Base-by-base conservation (phyloP, 2,888 invertebrate species). In the Tetanocera ferruginea region DNA sequence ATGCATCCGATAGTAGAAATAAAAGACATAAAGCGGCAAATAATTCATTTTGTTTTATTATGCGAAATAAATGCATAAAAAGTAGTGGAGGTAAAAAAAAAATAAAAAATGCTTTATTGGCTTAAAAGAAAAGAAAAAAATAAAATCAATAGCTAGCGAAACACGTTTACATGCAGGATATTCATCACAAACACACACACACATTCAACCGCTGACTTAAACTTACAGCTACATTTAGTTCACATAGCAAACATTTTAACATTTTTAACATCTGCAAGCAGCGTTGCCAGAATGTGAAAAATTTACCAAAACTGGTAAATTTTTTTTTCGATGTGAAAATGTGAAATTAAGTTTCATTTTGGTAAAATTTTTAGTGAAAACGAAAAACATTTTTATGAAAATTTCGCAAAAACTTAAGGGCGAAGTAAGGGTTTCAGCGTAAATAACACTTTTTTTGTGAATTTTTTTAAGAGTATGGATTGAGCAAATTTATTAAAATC, bases 131-230 rank as follows among this genome's bases (percentile, higher is more conserved):
- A 69, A 51, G 25, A 23, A 23, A 37, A 28, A 43, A 9, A 67
- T 6, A 43, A n/a, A 51, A 3, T 34, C 34, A 69, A 69, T 69
- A 19, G 9, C 57, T 23, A 31, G 55, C 43, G 72, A 60, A 73
- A 73, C 73, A 43, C 73, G 73, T 62, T 73, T 62, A 72, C 60
- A 43, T 72, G 72, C 73, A 73, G 73, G 73, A 73, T 73, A 62
- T 73, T 64, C 72, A 60, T 34, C 43, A 57, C 25, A 19, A 31
- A 28, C 43, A 49, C 60, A 62, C 62, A 62, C n/a, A 28, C 49
- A 49, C 43, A 28, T 25, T 23, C 43, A 37, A 34, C n/a, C 37
- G 37, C 8, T 17, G 28, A 70, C 57, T 25, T 25, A 19, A n/a
- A 71, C 19, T 31, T 3, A 55, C 25, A 70, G 31, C 14, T 31